Evolutionary conservation across 2,888 invertebrate species (phyloP).

Genomic region (Therioaphis trifolii): DNA sequence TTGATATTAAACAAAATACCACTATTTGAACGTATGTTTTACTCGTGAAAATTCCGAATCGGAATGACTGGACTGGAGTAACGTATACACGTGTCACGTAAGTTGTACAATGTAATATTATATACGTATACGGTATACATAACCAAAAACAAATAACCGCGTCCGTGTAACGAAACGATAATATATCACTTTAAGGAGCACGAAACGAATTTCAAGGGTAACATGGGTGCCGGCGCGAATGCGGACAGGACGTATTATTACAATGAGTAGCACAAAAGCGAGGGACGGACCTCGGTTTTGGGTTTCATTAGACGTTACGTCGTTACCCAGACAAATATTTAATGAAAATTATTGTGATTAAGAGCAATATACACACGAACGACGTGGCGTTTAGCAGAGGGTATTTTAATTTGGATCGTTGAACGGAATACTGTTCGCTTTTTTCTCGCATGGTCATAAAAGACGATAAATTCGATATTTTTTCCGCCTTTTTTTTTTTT

Average conservation of each 20-base stretch:
- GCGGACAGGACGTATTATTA: background rate
- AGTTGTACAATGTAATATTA: too few species aligned
- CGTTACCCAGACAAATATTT: constrained; percentile 11
- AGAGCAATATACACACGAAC: background rate
- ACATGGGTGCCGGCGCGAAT: background rate
- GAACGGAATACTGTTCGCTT: background rate
- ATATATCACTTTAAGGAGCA: constrained; percentile 20
- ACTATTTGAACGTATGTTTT: too few species aligned
- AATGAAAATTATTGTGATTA: constrained; percentile 42
- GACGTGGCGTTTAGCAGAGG: background rate
- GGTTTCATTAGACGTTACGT: constrained; percentile 18
- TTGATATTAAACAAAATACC: too few species aligned
- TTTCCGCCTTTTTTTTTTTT: too few species aligned
- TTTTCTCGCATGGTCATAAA: background rate
- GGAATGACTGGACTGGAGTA: background rate
- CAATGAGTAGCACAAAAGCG: background rate
- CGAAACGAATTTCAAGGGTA: background rate
- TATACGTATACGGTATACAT: background rate
- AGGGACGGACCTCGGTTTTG: background rate
- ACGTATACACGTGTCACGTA: background rate
- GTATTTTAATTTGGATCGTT: constrained; percentile 18
- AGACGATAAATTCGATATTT: background rate
- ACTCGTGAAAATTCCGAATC: too few species aligned
- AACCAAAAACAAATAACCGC: background rate
- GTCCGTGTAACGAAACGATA: constrained; percentile 11